These are phyloP conservation scores for Pantherophis vulpinus DNA, from an alignment of 2,797 vertebrate genomes.

Conservation along the genomic window DNA sequence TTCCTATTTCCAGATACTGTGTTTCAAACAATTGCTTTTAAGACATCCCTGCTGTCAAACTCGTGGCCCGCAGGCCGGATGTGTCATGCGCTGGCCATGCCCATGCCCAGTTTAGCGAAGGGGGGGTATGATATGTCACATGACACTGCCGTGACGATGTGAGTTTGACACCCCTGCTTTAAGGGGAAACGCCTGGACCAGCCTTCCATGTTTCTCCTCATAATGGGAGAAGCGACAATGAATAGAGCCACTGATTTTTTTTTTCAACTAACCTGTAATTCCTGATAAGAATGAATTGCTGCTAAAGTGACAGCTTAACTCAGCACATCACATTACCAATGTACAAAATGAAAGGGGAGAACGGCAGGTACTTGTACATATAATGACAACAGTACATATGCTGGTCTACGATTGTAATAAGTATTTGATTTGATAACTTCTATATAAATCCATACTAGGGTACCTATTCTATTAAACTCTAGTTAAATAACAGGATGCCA, in stretches of 20 bases:
- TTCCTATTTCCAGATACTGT: not conserved
- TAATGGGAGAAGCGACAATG: not conserved
- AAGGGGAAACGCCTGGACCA: not conserved
- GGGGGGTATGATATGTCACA: too few species aligned
- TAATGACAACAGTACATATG: not conserved
- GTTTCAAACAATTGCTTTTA: not conserved
- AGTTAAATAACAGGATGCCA: not conserved
- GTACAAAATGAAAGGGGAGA: not conserved
- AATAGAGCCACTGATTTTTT: not conserved
- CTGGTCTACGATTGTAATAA: not conserved
- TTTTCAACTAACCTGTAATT: not conserved
- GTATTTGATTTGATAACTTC: not conserved
- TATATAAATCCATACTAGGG: not conserved
- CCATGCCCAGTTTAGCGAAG: too few species aligned
- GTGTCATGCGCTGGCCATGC: too few species aligned
- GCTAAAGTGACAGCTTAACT: not conserved
- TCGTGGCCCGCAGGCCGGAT: fast-evolving
- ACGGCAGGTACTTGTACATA: not conserved
- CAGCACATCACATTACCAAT: not conserved
- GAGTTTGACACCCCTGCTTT: too few species aligned
- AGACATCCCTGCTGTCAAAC: too few species aligned
- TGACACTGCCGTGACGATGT: too few species aligned
- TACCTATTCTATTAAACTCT: not conserved
- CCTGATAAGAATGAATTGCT: not conserved
- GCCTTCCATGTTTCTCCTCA: not conserved